Conservation (phyloP, 2,797 vertebrate species). For the Zalophus californianus region DNA sequence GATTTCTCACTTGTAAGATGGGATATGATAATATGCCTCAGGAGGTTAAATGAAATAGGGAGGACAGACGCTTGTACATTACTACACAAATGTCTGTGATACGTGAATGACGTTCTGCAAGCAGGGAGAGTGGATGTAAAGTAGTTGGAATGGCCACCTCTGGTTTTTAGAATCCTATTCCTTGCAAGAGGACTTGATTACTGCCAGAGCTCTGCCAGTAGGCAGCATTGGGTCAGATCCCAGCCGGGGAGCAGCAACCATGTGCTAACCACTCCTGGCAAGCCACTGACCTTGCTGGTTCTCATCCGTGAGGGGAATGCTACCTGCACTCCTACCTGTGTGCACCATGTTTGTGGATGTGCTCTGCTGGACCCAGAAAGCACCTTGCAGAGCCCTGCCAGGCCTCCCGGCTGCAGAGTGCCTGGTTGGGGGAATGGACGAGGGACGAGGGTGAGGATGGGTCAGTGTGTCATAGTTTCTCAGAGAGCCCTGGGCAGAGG, state of each 20-base stretch:
- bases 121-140: neutral
- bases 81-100: neutral
- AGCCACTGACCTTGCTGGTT: neutral
- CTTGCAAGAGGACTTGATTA: neutral
- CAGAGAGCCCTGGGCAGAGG: neutral
- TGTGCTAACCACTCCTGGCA: neutral
- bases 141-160: neutral
- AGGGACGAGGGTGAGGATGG: neutral
- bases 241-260: neutral
- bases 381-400: neutral
- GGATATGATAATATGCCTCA: neutral
- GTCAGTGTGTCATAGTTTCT: neutral
- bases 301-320: neutral
- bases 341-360: accelerated
- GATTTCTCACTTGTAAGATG: neutral
- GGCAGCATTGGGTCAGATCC: neutral
- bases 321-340: neutral
- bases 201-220: neutral
- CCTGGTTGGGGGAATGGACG: neutral
- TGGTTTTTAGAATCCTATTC: neutral
- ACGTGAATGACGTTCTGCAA: neutral
- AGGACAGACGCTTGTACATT: neutral
- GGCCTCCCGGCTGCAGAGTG: neutral
- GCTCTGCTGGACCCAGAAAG: neutral
- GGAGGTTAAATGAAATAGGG: neutral